Evolutionary conservation across 2,797 vertebrate species (phyloP), one percentile per base, ranked within the genome.

Genomic region (Aldrovandia affinis): DNA sequence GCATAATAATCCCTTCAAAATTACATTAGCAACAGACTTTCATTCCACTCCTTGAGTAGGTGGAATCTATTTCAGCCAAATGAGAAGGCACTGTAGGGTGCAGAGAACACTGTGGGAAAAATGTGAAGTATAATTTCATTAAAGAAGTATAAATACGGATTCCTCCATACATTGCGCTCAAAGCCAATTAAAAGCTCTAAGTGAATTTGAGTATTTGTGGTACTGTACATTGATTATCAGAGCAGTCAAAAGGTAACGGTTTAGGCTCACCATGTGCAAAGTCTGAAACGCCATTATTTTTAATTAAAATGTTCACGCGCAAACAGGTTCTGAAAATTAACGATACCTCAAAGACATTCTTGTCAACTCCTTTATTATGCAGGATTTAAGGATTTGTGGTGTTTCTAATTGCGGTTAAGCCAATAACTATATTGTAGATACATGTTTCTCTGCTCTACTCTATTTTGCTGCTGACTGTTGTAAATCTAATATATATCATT

Each of bases 1-100:
- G 93, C 93, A 90, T 91, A 93, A 93, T 96, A 95, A 95, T 95
- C 94, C 94, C 94, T 93, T 95, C 93, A 86, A 95, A 96, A 96
- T 95, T 94, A 95, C 95, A 95, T 95, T 94, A 95, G 88, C 84
- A 91, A 44, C 70, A 75, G 36, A 44, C 70, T 75, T 90, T 94
- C 90, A 94, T 92, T 93, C 93, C 92, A 89, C 90, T 93, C 89
- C 93, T 92, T 94, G 93, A 95, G 94, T 96, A 95, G 95, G 95
- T 95, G 95, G 93, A 90, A 92, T 92, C 90, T 88, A 92, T 92
- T 91, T 86, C 91, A 94, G 94, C 94, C 94, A 96, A 95, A 95
- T 95, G 92, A 91, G 91, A 93, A 95, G 94, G 95, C 95, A 94
- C 94, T 94, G 92, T 90, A 92, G 94, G 93, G 92, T 91, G 90